A percentile compares a stretch with the other conserved stretches of the same genome.
These are phyloP conservation scores for Netelia fuscicornis DNA, from an alignment of 2,888 invertebrate species.

Conservation along the genomic window DNA sequence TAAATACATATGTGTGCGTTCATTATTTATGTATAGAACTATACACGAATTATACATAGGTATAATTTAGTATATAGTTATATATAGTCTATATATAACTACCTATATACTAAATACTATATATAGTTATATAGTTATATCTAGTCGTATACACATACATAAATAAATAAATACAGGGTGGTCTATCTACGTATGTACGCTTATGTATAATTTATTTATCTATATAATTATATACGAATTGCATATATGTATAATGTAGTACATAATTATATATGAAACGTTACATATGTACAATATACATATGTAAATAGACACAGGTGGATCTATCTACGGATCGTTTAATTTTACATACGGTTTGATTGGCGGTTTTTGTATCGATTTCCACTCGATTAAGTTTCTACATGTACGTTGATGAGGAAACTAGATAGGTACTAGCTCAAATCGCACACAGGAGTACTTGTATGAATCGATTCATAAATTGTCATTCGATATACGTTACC, in stretches of 20 bases:
- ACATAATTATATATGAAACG: too few species aligned
- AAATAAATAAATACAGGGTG: too few species aligned
- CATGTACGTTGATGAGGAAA: too few species aligned
- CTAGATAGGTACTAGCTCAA: not conserved
- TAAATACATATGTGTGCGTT: slow-evolving; percentile 5
- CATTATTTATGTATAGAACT: not conserved
- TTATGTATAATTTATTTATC: not conserved
- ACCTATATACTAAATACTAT: too few species aligned
- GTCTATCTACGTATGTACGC: not conserved
- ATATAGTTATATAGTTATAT: not conserved
- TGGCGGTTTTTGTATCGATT: too few species aligned
- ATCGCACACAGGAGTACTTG: not conserved
- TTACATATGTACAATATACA: too few species aligned
- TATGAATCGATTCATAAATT: slow-evolving; percentile 17
- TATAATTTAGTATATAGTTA: too few species aligned
- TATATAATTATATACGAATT: not conserved
- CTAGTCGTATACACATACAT: not conserved
- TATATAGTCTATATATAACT: too few species aligned
- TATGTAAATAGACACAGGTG: too few species aligned
- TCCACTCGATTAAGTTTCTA: too few species aligned
- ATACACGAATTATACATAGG: not conserved
- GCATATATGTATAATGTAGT: not conserved
- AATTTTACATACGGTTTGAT: too few species aligned
- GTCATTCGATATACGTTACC: not conserved
- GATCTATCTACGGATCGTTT: too few species aligned